A percentile compares a stretch with the other conserved stretches of the same genome.
These are phyloP conservation scores for Siphamia tubifer DNA, from an alignment of 2,113 vertebrate species.

Conservation along the genomic window DNA sequence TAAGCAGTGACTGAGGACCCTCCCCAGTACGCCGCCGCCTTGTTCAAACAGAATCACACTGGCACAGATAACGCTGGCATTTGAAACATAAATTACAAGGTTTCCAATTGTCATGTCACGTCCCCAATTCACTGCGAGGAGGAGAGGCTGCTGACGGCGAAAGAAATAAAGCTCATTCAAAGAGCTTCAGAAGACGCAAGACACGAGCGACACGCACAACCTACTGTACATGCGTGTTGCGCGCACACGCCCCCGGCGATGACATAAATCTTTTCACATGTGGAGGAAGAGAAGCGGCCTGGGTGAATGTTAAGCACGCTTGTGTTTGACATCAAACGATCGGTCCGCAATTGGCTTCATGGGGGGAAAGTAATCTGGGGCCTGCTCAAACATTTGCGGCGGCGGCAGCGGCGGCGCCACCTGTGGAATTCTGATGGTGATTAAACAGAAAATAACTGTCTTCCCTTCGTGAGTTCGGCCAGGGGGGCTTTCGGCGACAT, in stretches of 20 bases:
- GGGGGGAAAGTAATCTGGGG: slow-evolving; percentile 44
- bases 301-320: slow-evolving; percentile 63
- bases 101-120: slow-evolving; percentile 68
- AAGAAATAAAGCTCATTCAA: slow-evolving; percentile 65
- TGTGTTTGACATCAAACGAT: slow-evolving; percentile 62
- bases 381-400: slow-evolving; percentile 67
- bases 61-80: slow-evolving; percentile 49
- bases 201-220: slow-evolving; percentile 10
- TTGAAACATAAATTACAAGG: slow-evolving; percentile 73
- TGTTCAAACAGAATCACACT: slow-evolving; percentile 55
- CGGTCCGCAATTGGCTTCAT: slow-evolving; percentile 34
- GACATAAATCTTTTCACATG: slow-evolving; percentile 65
- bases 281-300: slow-evolving; percentile 12
- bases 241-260: slow-evolving; percentile 32
- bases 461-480: slow-evolving; percentile 22
- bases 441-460: slow-evolving; percentile 56
- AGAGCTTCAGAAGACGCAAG: slow-evolving; percentile 50
- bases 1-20: slow-evolving; percentile 37
- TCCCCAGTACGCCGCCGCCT: slow-evolving; percentile 5
- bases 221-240: no score
- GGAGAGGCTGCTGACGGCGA: slow-evolving; percentile 35
- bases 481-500: slow-evolving; percentile 46
- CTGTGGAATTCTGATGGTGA: slow-evolving; percentile 50
- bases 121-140: slow-evolving; percentile 62
- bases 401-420: slow-evolving; percentile 27